phyloP scores from a whole-genome alignment of 1,140 invertebrate species.

The Apis cerana region DNA sequence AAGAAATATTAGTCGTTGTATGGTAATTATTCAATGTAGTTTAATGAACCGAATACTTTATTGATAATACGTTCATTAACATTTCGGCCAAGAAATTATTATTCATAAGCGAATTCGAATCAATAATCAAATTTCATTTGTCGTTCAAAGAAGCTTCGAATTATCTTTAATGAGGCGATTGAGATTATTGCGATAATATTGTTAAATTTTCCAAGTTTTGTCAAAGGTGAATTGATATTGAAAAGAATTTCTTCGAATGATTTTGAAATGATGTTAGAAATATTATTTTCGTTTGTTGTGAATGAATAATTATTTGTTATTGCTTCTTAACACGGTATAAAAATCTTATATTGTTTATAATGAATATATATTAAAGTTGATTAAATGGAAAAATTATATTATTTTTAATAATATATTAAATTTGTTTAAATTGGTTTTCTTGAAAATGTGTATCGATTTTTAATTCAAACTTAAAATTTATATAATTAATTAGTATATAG shows the following conservation, averaged over 20 bases:
- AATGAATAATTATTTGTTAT: neutral
- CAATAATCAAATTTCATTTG: neutral
- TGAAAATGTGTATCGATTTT: no score
- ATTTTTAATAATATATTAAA: neutral
- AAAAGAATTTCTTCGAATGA: neutral
- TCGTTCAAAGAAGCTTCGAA: neutral
- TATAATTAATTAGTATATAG: neutral
- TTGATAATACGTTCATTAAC: constrained; percentile 61
- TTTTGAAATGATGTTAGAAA: neutral
- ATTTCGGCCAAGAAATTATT: constrained; percentile 41
- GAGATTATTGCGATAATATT: neutral
- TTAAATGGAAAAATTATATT: neutral
- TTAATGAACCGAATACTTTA: constrained; percentile 54
- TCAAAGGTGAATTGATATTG: neutral
- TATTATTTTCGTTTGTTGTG: neutral
- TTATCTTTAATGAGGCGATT: neutral
- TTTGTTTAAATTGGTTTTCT: no score
- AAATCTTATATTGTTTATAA: neutral
- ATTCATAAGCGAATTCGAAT: constrained; percentile 19
- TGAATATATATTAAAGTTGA: neutral
- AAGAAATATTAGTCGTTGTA: constrained; percentile 59
- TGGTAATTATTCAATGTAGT: constrained; percentile 56
- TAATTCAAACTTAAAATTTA: neutral
- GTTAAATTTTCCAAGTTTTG: no score
- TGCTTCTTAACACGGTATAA: neutral